Evolutionary conservation across 2,888 invertebrate genomes (phyloP), one percentile per base, ranked within the genome.

Genomic region (Caenorhabditis sinica): DNA sequence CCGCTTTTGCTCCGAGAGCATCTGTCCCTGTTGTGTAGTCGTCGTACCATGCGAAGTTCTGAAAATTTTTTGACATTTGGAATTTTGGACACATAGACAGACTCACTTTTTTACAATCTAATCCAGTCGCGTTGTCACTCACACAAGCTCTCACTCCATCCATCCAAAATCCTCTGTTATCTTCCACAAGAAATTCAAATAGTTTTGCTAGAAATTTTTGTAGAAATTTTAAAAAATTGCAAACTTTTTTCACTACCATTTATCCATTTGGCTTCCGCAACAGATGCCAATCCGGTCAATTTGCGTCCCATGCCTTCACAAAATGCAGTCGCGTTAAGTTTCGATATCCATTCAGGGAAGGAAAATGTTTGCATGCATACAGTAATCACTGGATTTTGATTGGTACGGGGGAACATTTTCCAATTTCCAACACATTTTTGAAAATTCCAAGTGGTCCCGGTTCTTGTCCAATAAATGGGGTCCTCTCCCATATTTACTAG

Each of bases 341-440:
- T 9, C 6, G 23, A 43, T 6, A 11, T 28, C 28, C 28, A 17
- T 2, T 1, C 5, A 2, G 4, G 1, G 13, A 20, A 15, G 2
- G 23, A 17, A 25, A 40, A 63, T 1, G 25, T 15, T 17, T 43
- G 63, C 25, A 63, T 43, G 43, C 63, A 63, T 25, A 63, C 63
- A 43, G 43, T 63, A 25, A 63, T 43, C 30, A 33, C 33, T 20
- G n/a, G n/a, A 36, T 60, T n/a, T 13, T 23, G 6, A 11, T 40
- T 11, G 6, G 40, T 11, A 23, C 63, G 11, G 2, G 23, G 6
- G 28, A 65, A 65, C 43, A 65, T 43, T 17, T 65, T 65, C 63
- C 63, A 65, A 40, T 65, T 23, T 25, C 45, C 63, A 15, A 43
- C 17, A 23, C 63, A 65, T 25, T 65, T 65, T 23, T 28, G 3